Conservation (phyloP, 2,113 vertebrate species). For the Sterrhoptilus dennistouni region DNA sequence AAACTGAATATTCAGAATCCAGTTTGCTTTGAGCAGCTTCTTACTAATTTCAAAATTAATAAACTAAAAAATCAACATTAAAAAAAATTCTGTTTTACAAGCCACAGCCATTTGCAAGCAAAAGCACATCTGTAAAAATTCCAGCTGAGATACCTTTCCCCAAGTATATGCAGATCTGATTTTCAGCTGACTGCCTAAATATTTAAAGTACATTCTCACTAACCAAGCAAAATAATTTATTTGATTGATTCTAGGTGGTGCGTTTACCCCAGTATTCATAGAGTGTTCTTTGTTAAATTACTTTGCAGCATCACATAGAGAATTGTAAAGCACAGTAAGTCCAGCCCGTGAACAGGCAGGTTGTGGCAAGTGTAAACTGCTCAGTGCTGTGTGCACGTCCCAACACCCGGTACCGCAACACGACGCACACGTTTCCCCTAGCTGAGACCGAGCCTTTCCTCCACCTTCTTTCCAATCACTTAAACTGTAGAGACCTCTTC, state of each 20-base stretch:
- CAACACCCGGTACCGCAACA: not conserved
- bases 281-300: not conserved
- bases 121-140: not conserved
- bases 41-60: not conserved
- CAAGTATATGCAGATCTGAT: not conserved
- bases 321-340: not conserved
- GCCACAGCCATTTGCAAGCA: not conserved
- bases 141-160: not conserved
- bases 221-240: not conserved
- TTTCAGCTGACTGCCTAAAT: not conserved
- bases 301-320: not conserved
- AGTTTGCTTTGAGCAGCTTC: not conserved
- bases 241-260: not conserved
- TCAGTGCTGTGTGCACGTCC: rapidly evolving
- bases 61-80: not conserved
- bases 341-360: not conserved
- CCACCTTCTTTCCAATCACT: not conserved
- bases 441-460: not conserved
- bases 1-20: not conserved
- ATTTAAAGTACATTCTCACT: not conserved
- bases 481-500: not conserved
- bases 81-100: not conserved
- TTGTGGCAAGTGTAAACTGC: not conserved
- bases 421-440: rapidly evolving
- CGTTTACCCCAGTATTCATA: not conserved